These are phyloP conservation scores for Lordiphosa clarofinis DNA, from an alignment of 1,140 invertebrate species.

Conservation along the genomic window DNA sequence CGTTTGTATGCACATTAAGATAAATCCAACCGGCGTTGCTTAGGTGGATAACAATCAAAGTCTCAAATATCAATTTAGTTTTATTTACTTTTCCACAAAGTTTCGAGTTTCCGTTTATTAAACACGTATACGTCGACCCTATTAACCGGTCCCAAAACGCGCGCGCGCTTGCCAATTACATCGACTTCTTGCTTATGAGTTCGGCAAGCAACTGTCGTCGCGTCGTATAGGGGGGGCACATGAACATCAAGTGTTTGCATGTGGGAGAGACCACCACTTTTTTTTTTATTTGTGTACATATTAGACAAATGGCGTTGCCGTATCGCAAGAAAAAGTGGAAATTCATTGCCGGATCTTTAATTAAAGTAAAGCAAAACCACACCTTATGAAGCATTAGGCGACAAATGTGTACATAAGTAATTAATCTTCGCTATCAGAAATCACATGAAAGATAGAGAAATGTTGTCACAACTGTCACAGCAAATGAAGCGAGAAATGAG, in stretches of 20 bases:
- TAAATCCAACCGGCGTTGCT: neutral
- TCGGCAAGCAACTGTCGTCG: constrained; percentile 24
- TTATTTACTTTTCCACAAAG: constrained; percentile 38
- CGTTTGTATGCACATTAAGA: constrained; percentile 1
- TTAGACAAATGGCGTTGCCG: constrained; percentile 2
- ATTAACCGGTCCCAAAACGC: constrained; percentile 42
- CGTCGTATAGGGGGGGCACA: constrained; percentile 18
- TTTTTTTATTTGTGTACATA: constrained; percentile 7
- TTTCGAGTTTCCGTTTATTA: constrained; percentile 25
- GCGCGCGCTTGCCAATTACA: constrained; percentile 7
- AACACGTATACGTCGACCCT: constrained; percentile 43
- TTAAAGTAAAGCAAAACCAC: no score
- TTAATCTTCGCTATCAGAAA: no score
- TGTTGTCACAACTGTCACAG: no score
- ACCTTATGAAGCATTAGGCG: no score
- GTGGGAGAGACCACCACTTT: constrained; percentile 11
- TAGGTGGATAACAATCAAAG: constrained; percentile 3
- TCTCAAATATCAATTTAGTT: constrained; percentile 7
- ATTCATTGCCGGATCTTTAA: no score
- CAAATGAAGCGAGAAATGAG: no score
- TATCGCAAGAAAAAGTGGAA: neutral
- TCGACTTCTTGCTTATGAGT: constrained; percentile 29
- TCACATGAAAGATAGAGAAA: no score
- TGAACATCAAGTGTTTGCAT: constrained; percentile 35
- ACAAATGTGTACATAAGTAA: neutral